These are phyloP conservation scores for Scytalopus superciliaris DNA, from an alignment of 2,113 vertebrate genomes.

Conservation along the genomic window DNA sequence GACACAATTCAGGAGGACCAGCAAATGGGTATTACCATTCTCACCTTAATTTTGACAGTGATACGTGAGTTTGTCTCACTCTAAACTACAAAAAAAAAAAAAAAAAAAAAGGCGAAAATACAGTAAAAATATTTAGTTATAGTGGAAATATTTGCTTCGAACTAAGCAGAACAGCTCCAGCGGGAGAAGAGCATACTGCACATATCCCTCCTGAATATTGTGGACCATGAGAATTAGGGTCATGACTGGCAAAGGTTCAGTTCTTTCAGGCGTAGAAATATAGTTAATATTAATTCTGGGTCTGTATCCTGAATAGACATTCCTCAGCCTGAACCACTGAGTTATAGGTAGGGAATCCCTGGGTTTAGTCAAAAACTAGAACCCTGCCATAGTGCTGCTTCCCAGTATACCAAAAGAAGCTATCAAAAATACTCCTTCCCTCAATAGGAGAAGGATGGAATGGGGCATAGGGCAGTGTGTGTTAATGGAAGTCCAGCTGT, in stretches of 20 bases:
- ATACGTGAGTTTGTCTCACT: background rate
- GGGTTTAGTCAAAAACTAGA: background rate
- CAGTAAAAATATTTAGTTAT: background rate
- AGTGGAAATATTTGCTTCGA: background rate
- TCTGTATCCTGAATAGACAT: background rate
- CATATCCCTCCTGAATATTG: background rate
- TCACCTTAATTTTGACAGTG: background rate
- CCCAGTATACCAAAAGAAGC: accelerated
- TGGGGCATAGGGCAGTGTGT: background rate
- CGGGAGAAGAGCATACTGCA: accelerated
- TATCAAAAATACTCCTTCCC: background rate
- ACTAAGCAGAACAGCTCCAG: background rate
- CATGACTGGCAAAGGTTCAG: background rate
- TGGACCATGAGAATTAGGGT: background rate
- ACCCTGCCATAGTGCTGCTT: background rate
- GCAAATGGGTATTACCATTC: background rate
- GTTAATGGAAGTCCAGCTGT: background rate
- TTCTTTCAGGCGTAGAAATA: background rate
- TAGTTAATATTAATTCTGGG: background rate
- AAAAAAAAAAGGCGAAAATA: background rate
- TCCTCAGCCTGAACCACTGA: background rate
- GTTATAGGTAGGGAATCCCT: background rate
- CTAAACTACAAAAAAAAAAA: background rate
- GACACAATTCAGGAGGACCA: background rate
- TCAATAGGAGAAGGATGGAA: background rate